Percentiles rank a stretch among this genome's conserved stretches.
These are phyloP conservation scores for Ia io DNA, from an alignment of 2,113 vertebrate species.

Conservation along the genomic window DNA sequence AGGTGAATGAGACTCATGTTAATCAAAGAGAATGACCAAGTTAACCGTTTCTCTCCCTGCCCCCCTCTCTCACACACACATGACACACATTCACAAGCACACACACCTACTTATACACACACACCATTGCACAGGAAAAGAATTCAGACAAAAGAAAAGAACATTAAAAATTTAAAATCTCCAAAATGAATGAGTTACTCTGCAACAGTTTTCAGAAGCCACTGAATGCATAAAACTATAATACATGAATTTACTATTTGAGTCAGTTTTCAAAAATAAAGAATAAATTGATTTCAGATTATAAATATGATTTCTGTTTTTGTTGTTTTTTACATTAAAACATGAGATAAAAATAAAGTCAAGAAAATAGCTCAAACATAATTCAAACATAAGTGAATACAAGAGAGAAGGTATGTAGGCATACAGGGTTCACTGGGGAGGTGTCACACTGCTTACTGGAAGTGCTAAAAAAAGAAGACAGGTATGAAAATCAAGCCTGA, in stretches of 20 bases:
- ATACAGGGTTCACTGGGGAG: neutral
- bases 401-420: neutral
- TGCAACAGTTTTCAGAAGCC: neutral
- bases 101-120: neutral
- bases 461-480: neutral
- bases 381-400: neutral
- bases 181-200: neutral
- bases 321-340: neutral
- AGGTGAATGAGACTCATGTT: neutral
- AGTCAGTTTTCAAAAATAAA: neutral
- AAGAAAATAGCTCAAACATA: neutral
- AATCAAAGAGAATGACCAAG: neutral
- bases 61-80: neutral
- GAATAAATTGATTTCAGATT: neutral
- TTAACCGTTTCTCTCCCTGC: neutral
- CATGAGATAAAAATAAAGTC: neutral
- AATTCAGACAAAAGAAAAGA: neutral
- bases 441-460: neutral
- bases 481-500: neutral
- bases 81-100: neutral
- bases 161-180: neutral
- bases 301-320: neutral
- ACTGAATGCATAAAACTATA: neutral
- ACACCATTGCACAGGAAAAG: neutral
- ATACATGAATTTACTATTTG: no score